These are phyloP conservation scores for Sebastes cheni DNA, from an alignment of 2,797 vertebrate genomes.

Conservation along the genomic window DNA sequence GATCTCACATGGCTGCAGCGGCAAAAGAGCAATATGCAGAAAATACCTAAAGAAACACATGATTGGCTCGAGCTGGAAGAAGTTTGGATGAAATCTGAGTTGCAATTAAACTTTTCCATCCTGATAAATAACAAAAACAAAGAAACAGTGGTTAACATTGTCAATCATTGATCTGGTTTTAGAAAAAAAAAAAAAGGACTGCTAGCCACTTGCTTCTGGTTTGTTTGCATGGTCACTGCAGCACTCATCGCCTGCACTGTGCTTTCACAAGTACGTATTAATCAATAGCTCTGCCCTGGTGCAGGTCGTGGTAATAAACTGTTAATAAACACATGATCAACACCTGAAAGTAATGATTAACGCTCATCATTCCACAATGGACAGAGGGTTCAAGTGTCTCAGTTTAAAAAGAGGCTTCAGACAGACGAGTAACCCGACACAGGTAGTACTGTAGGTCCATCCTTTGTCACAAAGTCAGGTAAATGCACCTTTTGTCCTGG, in stretches of 20 bases:
- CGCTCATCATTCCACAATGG: slow-evolving; percentile 17
- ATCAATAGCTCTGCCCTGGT: neutral
- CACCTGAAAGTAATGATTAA: slow-evolving; percentile 30
- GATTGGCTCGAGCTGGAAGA: neutral
- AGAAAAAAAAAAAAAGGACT: neutral
- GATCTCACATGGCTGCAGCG: slow-evolving; percentile 6
- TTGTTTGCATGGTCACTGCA: neutral
- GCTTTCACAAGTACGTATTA: slow-evolving; percentile 1
- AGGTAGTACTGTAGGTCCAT: slow-evolving; percentile 31
- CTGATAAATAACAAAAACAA: slow-evolving; percentile 29
- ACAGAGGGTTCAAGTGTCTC: slow-evolving; percentile 33
- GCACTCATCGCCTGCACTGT: slow-evolving; percentile 7
- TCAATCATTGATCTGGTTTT: neutral
- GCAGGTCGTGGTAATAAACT: slow-evolving; percentile 13
- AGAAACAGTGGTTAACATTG: slow-evolving; percentile 26
- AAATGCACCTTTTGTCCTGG: slow-evolving; percentile 44
- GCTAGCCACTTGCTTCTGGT: neutral
- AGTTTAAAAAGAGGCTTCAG: slow-evolving; percentile 29
- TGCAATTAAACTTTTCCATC: slow-evolving; percentile 11
- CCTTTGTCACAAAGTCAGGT: slow-evolving; percentile 16
- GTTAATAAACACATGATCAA: slow-evolving; percentile 34
- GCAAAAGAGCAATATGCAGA: neutral
- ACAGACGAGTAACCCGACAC: neutral
- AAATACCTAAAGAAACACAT: neutral
- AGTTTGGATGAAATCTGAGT: neutral